Conservation (phyloP, 2,113 vertebrate species). For the Aptenodytes patagonicus region DNA sequence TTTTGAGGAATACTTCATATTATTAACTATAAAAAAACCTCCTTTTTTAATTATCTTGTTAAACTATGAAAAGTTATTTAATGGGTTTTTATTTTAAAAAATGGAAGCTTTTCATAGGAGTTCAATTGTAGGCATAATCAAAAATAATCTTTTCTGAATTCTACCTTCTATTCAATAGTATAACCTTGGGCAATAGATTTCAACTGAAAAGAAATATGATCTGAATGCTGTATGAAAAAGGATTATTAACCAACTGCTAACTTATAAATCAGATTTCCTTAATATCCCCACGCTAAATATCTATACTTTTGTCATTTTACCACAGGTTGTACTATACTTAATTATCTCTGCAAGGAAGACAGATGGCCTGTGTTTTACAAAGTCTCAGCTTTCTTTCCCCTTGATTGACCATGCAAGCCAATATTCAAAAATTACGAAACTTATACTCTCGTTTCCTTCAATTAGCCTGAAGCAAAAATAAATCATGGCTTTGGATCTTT, state of each 20-base stretch:
- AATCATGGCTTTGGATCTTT: neutral
- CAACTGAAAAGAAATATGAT: neutral
- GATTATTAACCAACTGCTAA: slow-evolving; percentile 19
- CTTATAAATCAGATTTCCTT: slow-evolving; percentile 31
- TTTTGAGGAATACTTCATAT: neutral
- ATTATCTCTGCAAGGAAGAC: slow-evolving; percentile 49
- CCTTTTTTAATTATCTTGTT: neutral
- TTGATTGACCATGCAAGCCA: slow-evolving; percentile 55
- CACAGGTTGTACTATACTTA: slow-evolving; percentile 17
- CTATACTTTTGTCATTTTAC: slow-evolving; percentile 5
- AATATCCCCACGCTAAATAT: neutral
- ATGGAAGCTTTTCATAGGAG: neutral
- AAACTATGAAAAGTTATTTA: neutral
- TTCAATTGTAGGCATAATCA: neutral
- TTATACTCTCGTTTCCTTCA: slow-evolving; percentile 41
- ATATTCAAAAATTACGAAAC: slow-evolving; percentile 49
- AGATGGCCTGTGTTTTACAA: slow-evolving; percentile 42
- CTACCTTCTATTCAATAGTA: neutral
- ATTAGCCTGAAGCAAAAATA: slow-evolving; percentile 46
- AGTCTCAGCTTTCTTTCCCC: slow-evolving; percentile 46
- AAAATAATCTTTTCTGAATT: neutral
- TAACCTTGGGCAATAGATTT: neutral
- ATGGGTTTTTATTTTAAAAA: neutral
- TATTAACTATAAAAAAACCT: neutral
- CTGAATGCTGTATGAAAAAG: neutral